Conservation (phyloP, 1,140 invertebrate species). For the Papilio dardanus region DNA sequence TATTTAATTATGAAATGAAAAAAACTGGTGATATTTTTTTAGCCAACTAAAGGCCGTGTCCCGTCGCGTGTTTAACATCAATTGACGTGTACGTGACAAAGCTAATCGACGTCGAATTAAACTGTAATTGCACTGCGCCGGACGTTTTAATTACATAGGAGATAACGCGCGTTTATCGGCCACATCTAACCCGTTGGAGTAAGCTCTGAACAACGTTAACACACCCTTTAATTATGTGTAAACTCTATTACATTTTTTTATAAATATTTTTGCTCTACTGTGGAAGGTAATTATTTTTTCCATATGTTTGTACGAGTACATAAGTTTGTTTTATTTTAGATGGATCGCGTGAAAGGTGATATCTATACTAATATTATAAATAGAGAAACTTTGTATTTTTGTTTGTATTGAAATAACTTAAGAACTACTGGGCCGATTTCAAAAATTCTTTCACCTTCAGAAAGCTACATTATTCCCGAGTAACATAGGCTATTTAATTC, state of each 20-base stretch:
- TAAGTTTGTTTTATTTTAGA: too few species aligned
- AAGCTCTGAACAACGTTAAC: conserved; percentile 2
- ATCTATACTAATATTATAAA: too few species aligned
- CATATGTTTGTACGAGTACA: too few species aligned
- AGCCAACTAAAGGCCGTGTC: background rate
- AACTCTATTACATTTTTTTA: background rate
- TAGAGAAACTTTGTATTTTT: too few species aligned
- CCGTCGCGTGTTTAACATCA: conserved; percentile 25
- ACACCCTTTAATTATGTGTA: conserved; percentile 17
- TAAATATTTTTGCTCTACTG: too few species aligned
- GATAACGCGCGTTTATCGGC: conserved; percentile 28
- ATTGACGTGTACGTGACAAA: conserved; percentile 34
- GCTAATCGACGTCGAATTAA: conserved; percentile 35
- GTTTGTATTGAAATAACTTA: too few species aligned
- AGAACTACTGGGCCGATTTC: too few species aligned
- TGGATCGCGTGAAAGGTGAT: too few species aligned
- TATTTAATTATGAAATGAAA: background rate
- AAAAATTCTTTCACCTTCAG: too few species aligned
- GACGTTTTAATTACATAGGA: conserved; percentile 25
- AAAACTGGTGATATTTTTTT: background rate
- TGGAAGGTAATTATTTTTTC: too few species aligned
- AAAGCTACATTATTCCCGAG: too few species aligned
- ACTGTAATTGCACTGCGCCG: conserved; percentile 31
- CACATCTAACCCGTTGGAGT: conserved; percentile 8
- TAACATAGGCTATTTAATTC: too few species aligned